Base-by-base conservation (phyloP, 2,888 invertebrate genomes). In the Caenorhabditis macrosperma region DNA sequence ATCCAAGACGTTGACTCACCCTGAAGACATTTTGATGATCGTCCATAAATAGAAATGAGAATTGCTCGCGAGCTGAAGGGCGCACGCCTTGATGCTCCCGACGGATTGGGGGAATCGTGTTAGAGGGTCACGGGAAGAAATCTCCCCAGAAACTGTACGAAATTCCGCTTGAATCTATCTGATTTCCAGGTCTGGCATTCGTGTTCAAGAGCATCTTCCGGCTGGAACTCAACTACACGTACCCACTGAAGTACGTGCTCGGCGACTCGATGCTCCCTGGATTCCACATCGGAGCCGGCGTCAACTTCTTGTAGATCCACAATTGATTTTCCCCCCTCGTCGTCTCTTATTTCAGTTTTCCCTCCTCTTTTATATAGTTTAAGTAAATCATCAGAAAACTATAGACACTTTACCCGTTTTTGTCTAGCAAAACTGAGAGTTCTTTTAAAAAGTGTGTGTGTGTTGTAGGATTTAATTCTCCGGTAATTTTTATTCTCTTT, bases 151-250 rank as follows among this genome's bases (percentile, higher is more conserved):
- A n/a, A n/a, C n/a, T n/a, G n/a, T n/a, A n/a, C n/a, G n/a, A n/a
- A n/a, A n/a, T n/a, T n/a, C n/a, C n/a, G n/a, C n/a, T n/a, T n/a
- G n/a, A n/a, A n/a, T n/a, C n/a, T n/a, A n/a, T n/a, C n/a, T n/a
- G n/a, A n/a, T n/a, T n/a, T n/a, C n/a, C n/a, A 84, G 84, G 84
- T 5, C 64, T 84, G 17, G 78, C 85, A 17, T 84, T 84, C 63
- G 82, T 83, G 2, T 85, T 84, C 79, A 86, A 83, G 72, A 86
- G 84, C 60, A 86, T 86, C 12, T 85, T 86, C 82, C 83, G 86
- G 72, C 93, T 98, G 67, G 98, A 99, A 93, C 93, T 99, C 66
- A 98, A 97, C 93, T 96, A 97, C 92, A 95, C 95, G 91, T 92
- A 95, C 89, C 97, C 97, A 48, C 88, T 95, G 67, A 92, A 92